Base-by-base conservation (phyloP, 2,888 invertebrate genomes). In the Morinoia aosen region DNA sequence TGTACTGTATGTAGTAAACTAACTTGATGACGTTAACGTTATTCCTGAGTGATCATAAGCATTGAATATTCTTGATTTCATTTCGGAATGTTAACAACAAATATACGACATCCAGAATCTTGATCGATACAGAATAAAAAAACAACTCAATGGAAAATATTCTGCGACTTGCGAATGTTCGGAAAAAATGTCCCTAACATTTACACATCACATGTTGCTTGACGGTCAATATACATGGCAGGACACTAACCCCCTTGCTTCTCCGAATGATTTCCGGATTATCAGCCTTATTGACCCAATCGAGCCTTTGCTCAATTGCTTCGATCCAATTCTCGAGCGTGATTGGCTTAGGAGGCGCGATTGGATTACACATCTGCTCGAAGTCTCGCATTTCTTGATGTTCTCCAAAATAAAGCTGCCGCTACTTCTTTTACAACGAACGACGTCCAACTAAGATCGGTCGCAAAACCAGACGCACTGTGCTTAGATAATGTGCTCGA, bases 251-350 rank as follows among this genome's bases (percentile, higher is more conserved):
- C 76, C 19, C 76, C n/a, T 93, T 93, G 93, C 48, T 93, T 56
- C 57, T 48, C 39, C 48, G 58, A 93, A 93, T 93, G 57, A 93
- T 93, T 93, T 57, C 57, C 58, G 25, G 93, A 93, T 93, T 93
- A 93, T 93, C 57, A 57, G 93, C 57, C 93, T 93, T 57, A 57
- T 57, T 93, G 93, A 57, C 93, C 93, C 93, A 56, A 93, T 57
- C 93, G n/a, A 33, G 93, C 93, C 93, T 56, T 93, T 57, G 57
- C 93, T 93, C 93, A 93, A 93, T 93, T 93, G 93, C 93, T 33
- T 93, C 57, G 39, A 93, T 93, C 93, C 93, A 93, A 93, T 93
- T 93, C 33, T 93, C 56, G 56, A 48, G 57, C 56, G 10, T 57
- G 93, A 93, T 93, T 93, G 93, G 93, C 93, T 57, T 93, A 57